A percentile compares a stretch with the other conserved stretches of the same genome.
Conservation (phyloP, 2,797 vertebrate species). For the Poecilia wingei region DNA sequence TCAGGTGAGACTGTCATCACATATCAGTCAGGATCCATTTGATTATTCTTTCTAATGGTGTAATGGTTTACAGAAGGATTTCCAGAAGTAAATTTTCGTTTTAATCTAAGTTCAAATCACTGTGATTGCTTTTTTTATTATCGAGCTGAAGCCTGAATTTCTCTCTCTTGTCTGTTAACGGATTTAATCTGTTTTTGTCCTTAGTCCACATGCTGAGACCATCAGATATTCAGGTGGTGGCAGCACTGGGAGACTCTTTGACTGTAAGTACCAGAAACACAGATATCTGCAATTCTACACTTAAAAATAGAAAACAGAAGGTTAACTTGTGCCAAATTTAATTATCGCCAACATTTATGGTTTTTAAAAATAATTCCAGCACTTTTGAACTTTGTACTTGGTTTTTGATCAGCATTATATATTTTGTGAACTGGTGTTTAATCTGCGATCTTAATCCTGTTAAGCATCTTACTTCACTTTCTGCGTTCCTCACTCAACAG, state of each 20-base stretch:
- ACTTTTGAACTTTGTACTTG: neutral
- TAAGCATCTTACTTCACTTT: neutral
- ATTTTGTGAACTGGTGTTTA: neutral
- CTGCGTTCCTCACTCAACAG: slow-evolving; percentile 65
- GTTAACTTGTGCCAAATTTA: neutral
- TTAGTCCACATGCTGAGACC: slow-evolving; percentile 85
- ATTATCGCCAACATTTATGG: slow-evolving; percentile 26
- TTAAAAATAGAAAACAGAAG: neutral
- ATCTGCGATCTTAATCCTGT: neutral
- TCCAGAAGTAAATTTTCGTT: neutral
- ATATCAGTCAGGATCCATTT: neutral
- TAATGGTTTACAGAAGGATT: neutral
- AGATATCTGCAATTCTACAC: neutral
- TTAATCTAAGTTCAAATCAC: neutral
- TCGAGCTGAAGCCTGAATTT: neutral
- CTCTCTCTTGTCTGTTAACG: neutral
- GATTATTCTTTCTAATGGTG: neutral
- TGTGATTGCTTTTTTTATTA: neutral
- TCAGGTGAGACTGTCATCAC: slow-evolving; percentile 83
- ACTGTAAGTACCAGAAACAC: slow-evolving; percentile 59
- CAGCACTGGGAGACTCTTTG: slow-evolving; percentile 81
- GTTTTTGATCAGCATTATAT: neutral
- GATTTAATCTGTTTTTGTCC: slow-evolving; percentile 16
- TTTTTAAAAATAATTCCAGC: neutral
- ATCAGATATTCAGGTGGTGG: slow-evolving; percentile 86